Evolutionary conservation across 2,113 vertebrate species (phyloP).

Genomic region (Neogale vison): DNA sequence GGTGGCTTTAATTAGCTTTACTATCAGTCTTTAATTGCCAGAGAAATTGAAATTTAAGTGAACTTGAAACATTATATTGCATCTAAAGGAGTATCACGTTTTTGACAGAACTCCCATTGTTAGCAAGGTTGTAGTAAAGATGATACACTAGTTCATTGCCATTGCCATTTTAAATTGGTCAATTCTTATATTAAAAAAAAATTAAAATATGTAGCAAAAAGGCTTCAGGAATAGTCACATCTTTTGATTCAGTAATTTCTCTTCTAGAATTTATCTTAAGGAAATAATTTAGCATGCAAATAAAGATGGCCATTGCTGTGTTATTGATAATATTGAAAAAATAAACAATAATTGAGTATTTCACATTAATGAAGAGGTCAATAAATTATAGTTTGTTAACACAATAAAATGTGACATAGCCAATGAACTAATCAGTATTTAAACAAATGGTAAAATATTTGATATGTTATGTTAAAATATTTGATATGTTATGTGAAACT

Average conservation of each 20-base stretch:
- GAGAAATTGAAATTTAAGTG: conserved; percentile 62
- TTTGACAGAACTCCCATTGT: not conserved
- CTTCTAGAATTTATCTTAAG: not conserved
- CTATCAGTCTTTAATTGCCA: conserved; percentile 48
- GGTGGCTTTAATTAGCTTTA: conserved; percentile 56
- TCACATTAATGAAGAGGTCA: not conserved
- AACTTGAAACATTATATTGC: conserved; percentile 41
- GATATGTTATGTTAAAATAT: not conserved
- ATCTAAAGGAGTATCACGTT: conserved; percentile 26
- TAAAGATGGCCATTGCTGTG: not conserved
- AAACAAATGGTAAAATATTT: not conserved
- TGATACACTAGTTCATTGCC: not conserved
- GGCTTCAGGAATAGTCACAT: not conserved
- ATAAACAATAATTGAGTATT: not conserved
- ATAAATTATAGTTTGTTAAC: not conserved
- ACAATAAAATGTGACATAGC: not conserved
- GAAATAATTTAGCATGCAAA: not conserved
- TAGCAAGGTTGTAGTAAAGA: not conserved
- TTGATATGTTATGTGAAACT: not conserved
- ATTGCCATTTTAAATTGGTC: not conserved
- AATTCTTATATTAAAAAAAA: not conserved
- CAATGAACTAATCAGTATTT: not conserved
- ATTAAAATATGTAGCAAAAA: not conserved
- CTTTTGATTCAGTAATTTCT: not conserved
- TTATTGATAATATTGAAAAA: not conserved